Evolutionary conservation across 2,888 invertebrate genomes (phyloP).

Genomic region (Hecatera dysodea): DNA sequence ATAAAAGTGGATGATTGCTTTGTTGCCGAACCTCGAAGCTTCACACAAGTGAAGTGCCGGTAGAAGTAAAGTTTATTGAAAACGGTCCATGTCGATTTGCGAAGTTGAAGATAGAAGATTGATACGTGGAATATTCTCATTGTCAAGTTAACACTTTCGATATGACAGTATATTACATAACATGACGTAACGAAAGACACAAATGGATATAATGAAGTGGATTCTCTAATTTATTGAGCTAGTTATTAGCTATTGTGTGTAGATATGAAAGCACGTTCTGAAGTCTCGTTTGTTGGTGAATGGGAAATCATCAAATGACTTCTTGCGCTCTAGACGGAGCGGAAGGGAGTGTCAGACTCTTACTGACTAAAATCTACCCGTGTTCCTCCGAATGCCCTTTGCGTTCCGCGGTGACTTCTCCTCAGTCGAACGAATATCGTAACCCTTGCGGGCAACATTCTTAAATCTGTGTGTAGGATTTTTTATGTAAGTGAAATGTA

Average conservation of each 20-base stretch:
- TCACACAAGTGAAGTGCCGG: neutral
- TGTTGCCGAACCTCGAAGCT: neutral
- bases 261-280: constrained; percentile 33
- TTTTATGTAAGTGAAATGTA: neutral
- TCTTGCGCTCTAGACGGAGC: too few species aligned
- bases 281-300: constrained; percentile 18
- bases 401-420: too few species aligned
- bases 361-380: too few species aligned
- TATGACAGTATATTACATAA: constrained; percentile 30
- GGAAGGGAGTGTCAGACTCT: too few species aligned
- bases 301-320: too few species aligned
- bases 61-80: constrained; percentile 21
- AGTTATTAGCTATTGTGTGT: constrained; percentile 62
- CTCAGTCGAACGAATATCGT: too few species aligned
- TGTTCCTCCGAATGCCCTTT: too few species aligned
- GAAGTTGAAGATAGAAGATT: constrained; percentile 15
- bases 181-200: constrained; percentile 54
- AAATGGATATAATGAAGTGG: constrained; percentile 66
- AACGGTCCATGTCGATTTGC: constrained; percentile 13
- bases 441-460: too few species aligned
- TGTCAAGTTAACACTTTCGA: constrained; percentile 40
- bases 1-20: neutral
- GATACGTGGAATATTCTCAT: constrained; percentile 25
- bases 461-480: neutral
- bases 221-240: constrained; percentile 56